These are phyloP conservation scores for Corvus cornix DNA, from an alignment of 2,113 vertebrate species.

Conservation along the genomic window DNA sequence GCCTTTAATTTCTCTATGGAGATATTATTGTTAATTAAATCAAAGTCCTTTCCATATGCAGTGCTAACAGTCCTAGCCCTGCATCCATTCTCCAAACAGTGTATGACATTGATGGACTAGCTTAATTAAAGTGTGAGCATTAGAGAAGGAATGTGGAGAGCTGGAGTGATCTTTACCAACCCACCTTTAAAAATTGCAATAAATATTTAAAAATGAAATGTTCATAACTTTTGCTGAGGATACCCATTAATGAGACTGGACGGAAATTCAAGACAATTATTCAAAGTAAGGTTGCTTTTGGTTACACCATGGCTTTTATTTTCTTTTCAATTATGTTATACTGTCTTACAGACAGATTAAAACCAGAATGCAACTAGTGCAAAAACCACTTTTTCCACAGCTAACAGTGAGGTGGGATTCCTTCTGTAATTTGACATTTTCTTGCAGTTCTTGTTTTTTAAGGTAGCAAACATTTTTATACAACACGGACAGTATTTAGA, in stretches of 20 bases:
- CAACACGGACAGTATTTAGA: background rate
- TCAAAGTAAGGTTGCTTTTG: constrained; percentile 40
- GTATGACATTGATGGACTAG: constrained; percentile 75
- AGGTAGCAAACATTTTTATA: background rate
- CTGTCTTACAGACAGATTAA: background rate
- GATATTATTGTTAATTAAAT: constrained; percentile 72
- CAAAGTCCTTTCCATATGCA: constrained; percentile 44
- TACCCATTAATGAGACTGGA: constrained; percentile 14
- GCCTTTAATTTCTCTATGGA: constrained; percentile 50
- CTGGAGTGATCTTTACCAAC: constrained; percentile 64
- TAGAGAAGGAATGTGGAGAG: constrained; percentile 66
- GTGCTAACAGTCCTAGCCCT: constrained; percentile 32
- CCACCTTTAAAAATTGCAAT: constrained; percentile 69
- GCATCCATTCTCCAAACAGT: constrained; percentile 60
- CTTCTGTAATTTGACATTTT: background rate
- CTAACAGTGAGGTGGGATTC: background rate
- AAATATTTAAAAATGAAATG: constrained; percentile 67
- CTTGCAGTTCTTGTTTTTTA: background rate
- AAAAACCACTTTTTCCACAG: background rate
- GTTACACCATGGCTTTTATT: constrained; percentile 11
- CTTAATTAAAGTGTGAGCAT: constrained; percentile 70
- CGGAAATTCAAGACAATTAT: constrained; percentile 57
- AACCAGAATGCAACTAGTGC: background rate
- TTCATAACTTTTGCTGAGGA: constrained; percentile 66
- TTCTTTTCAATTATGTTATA: background rate